Conservation (phyloP, 2,113 vertebrate species). For the Pomatorhinus ruficollis region DNA sequence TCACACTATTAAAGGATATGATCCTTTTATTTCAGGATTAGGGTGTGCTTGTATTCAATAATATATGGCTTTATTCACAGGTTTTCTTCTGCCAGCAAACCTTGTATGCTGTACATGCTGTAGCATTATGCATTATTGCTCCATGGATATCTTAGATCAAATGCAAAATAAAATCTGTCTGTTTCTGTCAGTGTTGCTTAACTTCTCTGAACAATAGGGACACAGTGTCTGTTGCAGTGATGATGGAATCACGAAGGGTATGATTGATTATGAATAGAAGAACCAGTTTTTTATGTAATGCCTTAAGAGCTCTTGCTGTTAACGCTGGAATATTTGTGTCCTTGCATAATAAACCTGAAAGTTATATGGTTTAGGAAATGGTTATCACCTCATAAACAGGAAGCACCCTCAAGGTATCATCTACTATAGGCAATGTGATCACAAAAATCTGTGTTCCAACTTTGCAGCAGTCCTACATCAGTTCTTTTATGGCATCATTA, state of each 20-base stretch:
- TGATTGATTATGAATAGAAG: not conserved
- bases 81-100: not conserved
- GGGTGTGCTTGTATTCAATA: not conserved
- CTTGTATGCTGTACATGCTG: not conserved
- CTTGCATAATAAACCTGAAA: conserved; percentile 43
- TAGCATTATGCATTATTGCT: not conserved
- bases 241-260: not conserved
- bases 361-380: conserved; percentile 22
- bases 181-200: not conserved
- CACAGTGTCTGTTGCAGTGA: not conserved
- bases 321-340: not conserved
- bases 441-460: conserved; percentile 44
- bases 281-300: not conserved
- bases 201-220: not conserved
- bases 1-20: not conserved
- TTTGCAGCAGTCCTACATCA: conserved; percentile 28
- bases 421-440: conserved; percentile 19
- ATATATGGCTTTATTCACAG: not conserved
- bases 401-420: conserved; percentile 61
- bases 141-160: not conserved
- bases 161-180: not conserved
- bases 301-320: not conserved
- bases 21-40: not conserved
- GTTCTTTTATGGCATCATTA: conserved; percentile 55
- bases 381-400: conserved; percentile 66